A percentile compares a stretch with the other conserved stretches of the same genome.
Evolutionary conservation across 2,888 invertebrate species (phyloP).

Genomic region (Eupithecia abbreviata): DNA sequence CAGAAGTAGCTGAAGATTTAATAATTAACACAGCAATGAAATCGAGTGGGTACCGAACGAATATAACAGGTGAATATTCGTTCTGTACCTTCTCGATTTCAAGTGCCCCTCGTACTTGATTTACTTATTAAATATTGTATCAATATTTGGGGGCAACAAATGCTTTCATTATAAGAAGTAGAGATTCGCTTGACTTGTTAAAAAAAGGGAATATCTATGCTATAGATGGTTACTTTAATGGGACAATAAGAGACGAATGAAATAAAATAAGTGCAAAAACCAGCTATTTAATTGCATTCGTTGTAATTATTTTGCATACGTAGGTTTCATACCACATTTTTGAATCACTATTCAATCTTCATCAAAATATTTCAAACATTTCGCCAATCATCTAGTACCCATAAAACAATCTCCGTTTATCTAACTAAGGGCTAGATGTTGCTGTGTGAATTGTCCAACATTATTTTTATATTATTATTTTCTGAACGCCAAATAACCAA

Average conservation of each 20-base stretch:
- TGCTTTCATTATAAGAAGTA: background rate
- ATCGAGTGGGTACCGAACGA: background rate
- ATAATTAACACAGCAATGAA: background rate
- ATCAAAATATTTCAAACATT: too few species aligned
- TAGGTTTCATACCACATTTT: background rate
- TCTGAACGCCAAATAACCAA: constrained; percentile 30
- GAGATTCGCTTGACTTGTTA: background rate
- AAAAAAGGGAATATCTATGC: background rate
- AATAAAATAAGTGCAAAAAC: background rate
- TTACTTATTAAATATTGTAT: too few species aligned
- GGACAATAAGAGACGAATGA: background rate
- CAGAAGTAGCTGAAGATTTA: background rate
- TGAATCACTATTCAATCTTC: background rate
- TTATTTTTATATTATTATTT: too few species aligned
- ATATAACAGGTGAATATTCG: too few species aligned
- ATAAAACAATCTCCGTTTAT: too few species aligned
- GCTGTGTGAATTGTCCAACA: too few species aligned
- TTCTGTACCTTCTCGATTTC: too few species aligned
- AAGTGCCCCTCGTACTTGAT: too few species aligned
- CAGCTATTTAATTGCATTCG: background rate
- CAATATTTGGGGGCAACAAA: too few species aligned
- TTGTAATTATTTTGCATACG: background rate
- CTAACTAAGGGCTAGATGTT: too few species aligned
- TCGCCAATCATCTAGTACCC: too few species aligned
- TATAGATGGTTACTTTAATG: background rate